These are phyloP conservation scores for Mobula birostris DNA, from an alignment of 2,113 vertebrate genomes.

Conservation along the genomic window DNA sequence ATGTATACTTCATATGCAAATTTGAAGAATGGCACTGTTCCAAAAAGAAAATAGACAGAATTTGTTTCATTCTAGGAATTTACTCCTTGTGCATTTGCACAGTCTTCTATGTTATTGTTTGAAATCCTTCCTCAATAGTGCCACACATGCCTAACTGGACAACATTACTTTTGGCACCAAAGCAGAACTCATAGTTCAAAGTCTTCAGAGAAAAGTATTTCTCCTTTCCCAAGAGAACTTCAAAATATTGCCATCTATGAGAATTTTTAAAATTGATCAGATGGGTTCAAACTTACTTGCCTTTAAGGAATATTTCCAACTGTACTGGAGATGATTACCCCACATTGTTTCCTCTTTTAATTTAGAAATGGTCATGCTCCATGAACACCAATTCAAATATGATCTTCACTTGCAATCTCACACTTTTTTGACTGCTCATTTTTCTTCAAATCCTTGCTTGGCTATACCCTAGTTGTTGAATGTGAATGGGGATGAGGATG, in stretches of 20 bases:
- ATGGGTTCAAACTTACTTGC: not conserved
- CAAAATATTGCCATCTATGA: slow-evolving; percentile 68
- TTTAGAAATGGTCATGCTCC: slow-evolving; percentile 35
- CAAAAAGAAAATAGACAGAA: slow-evolving; percentile 88
- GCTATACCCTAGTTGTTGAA: slow-evolving; percentile 99
- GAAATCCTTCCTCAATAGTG: slow-evolving; percentile 55
- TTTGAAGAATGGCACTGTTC: slow-evolving; percentile 91
- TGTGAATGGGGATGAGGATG: slow-evolving; percentile 94
- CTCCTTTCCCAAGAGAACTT: slow-evolving; percentile 69
- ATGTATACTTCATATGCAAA: slow-evolving; percentile 94
- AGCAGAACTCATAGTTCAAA: slow-evolving; percentile 55
- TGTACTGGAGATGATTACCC: not conserved
- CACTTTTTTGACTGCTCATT: not conserved
- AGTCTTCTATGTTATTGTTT: slow-evolving; percentile 58
- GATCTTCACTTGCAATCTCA: slow-evolving; percentile 36
- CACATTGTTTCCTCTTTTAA: slow-evolving; percentile 23
- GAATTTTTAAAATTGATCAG: slow-evolving; percentile 51
- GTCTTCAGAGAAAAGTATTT: slow-evolving; percentile 73
- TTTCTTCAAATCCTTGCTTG: slow-evolving; percentile 54
- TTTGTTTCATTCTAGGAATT: slow-evolving; percentile 80
- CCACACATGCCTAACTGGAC: slow-evolving; percentile 81
- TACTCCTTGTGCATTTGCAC: slow-evolving; percentile 96
- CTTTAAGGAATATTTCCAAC: slow-evolving; percentile 16
- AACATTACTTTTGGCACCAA: slow-evolving; percentile 48
- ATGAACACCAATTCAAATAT: slow-evolving; percentile 35